Conservation (phyloP, 1,140 invertebrate genomes). For the Oedothorax gibbosus region DNA sequence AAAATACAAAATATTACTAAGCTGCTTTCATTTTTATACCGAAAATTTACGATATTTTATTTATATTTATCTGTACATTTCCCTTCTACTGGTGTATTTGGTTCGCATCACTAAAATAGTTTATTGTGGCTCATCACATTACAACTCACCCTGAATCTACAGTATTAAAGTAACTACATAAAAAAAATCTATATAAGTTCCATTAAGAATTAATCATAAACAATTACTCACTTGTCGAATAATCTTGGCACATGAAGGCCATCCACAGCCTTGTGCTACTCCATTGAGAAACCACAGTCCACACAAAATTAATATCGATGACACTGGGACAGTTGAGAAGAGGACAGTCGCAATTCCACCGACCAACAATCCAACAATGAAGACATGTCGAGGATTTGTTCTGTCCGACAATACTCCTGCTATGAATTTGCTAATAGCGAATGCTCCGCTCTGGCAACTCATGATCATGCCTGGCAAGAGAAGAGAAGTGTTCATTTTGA, state of each 20-base stretch:
- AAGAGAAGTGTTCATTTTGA: no score
- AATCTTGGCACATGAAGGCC: slow-evolving; percentile 70
- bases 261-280: slow-evolving; percentile 70
- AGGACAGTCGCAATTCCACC: slow-evolving; percentile 68
- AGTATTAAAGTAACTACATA: no score
- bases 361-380: slow-evolving; percentile 67
- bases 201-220: no score
- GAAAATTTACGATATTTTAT: no score
- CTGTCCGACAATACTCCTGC: slow-evolving; percentile 69
- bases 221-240: slow-evolving; percentile 67
- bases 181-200: no score
- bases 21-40: no score
- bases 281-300: slow-evolving; percentile 71
- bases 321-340: slow-evolving; percentile 64
- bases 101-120: no score
- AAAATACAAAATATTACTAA: no score
- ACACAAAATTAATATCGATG: slow-evolving; percentile 63
- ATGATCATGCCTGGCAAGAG: slow-evolving; percentile 67
- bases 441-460: slow-evolving; percentile 70
- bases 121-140: no score
- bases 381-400: slow-evolving; percentile 67
- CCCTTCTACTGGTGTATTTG: no score
- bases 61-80: no score
- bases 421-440: slow-evolving; percentile 70
- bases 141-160: no score